Conservation (phyloP, 2,797 vertebrate genomes). For the Cirrhinus molitorella region DNA sequence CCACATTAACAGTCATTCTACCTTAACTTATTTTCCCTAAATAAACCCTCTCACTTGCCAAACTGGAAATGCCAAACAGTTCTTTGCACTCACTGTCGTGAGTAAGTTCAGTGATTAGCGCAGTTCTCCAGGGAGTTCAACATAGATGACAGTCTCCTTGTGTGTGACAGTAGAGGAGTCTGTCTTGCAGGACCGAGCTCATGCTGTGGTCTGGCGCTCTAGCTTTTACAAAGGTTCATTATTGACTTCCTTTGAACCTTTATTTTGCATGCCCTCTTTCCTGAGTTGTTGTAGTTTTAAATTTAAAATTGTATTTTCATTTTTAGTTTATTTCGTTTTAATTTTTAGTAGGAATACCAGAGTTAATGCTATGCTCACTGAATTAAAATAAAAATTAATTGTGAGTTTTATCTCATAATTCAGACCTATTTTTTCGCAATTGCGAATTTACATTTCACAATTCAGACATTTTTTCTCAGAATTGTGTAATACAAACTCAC, state of each 20-base stretch:
- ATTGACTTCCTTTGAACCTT: neutral
- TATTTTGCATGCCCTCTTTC: neutral
- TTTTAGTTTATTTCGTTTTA: too few species aligned
- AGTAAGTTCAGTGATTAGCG: constrained; percentile 12
- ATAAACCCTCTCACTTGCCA: constrained; percentile 1
- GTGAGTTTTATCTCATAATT: too few species aligned
- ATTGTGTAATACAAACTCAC: too few species aligned
- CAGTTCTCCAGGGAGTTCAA: constrained; percentile 10
- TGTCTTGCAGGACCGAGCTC: neutral
- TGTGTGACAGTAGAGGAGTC: constrained; percentile 26
- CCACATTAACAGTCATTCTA: neutral
- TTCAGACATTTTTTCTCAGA: too few species aligned
- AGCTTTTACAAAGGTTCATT: neutral
- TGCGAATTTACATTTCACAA: too few species aligned
- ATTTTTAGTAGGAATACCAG: too few species aligned
- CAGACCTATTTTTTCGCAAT: too few species aligned
- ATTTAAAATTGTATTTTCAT: neutral
- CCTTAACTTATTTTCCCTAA: neutral
- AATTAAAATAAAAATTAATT: too few species aligned
- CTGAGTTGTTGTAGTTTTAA: neutral
- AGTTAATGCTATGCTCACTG: too few species aligned
- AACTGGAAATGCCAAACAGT: constrained; percentile 5
- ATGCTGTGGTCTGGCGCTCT: neutral
- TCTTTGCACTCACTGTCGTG: constrained; percentile 1
- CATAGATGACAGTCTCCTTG: constrained; percentile 22